These are phyloP conservation scores for Pandemis cinnamomeana DNA, from an alignment of 2,888 invertebrate genomes.

Conservation along the genomic window DNA sequence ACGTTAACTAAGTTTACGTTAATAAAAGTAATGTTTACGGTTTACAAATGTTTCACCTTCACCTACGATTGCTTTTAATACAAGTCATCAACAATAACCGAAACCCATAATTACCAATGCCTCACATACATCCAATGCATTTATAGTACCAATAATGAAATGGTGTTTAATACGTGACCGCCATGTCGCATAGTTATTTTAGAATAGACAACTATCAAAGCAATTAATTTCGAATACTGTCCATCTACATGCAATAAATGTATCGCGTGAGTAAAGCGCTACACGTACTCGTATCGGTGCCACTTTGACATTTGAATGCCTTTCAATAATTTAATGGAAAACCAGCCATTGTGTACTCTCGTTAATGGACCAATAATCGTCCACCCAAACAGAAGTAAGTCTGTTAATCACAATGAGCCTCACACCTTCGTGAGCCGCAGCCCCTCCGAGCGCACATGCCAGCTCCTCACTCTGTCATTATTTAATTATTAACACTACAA, in stretches of 20 bases:
- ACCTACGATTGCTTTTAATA: background rate
- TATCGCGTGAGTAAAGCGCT: slow-evolving; percentile 48
- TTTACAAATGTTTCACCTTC: background rate
- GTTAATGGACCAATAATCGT: slow-evolving; percentile 83
- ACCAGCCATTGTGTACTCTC: slow-evolving; percentile 70
- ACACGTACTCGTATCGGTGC: slow-evolving; percentile 57
- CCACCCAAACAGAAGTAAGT: slow-evolving; percentile 82
- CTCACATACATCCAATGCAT: background rate
- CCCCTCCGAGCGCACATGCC: slow-evolving; percentile 66
- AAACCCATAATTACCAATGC: slow-evolving; percentile 9
- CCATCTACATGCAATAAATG: slow-evolving; percentile 42
- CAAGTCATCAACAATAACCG: background rate
- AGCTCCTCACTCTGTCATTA: slow-evolving; percentile 67
- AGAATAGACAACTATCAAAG: slow-evolving; percentile 43
- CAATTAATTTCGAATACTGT: slow-evolving; percentile 48
- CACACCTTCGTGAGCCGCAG: slow-evolving; percentile 66
- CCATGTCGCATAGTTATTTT: slow-evolving; percentile 31
- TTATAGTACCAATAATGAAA: slow-evolving; percentile 22
- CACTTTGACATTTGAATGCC: slow-evolving; percentile 65
- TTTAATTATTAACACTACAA: slow-evolving; percentile 84
- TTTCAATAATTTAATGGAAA: slow-evolving; percentile 76
- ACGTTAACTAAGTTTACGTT: background rate
- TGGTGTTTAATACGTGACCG: slow-evolving; percentile 28
- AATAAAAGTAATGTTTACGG: background rate
- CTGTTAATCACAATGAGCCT: slow-evolving; percentile 79